Base-by-base conservation (phyloP, 2,797 vertebrate species). In the Spinus pinus region DNA sequence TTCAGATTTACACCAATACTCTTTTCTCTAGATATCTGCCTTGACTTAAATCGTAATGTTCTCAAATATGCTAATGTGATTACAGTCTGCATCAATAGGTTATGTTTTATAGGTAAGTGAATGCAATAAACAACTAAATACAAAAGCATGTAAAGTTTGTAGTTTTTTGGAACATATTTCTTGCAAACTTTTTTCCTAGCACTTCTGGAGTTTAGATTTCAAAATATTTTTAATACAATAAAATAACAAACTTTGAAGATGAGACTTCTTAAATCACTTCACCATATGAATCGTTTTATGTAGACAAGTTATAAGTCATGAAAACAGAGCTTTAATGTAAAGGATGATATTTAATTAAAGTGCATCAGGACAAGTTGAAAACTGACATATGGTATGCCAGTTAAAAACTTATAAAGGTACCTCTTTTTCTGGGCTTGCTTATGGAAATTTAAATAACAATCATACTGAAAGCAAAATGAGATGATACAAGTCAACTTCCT, bases 391-490 rank as follows among this genome's bases (percentile, higher is more conserved):
- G 51, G 25, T 86, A 62, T 78, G 64, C 92, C 70, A 71, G 10
- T 12, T 94, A 51, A 81, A 92, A 88, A 81, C 21, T 83, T 95
- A 54, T 2, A 85, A 71, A 85, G 47, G 12, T 78, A 77, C 9
- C 8, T 81, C 46, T 86, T 86, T 86, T 95, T 84, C 35, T 66
- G 20, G 46, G 31, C 30, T 88, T 94, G 57, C 42, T 91, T 94
- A 22, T 88, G 65, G 33, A 7, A 22, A 30, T 82, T 95, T 86
- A 90, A 42, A 25, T 73, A 58, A 30, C 60, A 70, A 54, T 46
- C 31, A 9, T 12, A 28, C 3, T 80, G 35, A 91, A 92, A 94
- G 19, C 31, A 91, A 96, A 96, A 86, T 81, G 7, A 51, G 30
- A 81, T 74, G 2, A 69, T 60, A 46, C 6, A 74, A 87, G 30